These are phyloP conservation scores for Chaetorhynchus papuensis DNA, from an alignment of 2,113 vertebrate genomes.

Conservation along the genomic window DNA sequence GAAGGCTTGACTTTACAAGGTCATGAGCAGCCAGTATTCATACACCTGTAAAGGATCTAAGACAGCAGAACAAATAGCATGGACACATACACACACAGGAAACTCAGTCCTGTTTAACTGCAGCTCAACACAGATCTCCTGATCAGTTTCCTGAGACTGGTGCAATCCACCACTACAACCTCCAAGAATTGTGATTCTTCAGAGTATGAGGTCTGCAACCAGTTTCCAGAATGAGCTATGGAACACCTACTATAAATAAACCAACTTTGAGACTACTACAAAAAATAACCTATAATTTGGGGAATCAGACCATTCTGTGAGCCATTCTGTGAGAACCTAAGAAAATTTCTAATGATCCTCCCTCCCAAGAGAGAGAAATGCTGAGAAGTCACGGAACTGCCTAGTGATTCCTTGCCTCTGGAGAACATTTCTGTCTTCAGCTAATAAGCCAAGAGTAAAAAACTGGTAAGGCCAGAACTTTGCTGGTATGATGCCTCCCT, in stretches of 20 bases:
- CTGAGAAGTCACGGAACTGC: not conserved
- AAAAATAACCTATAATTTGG: not conserved
- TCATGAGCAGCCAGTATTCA: not conserved
- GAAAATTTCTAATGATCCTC: not conserved
- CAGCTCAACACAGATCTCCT: not conserved
- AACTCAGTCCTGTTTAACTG: not conserved
- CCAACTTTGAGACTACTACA: not conserved
- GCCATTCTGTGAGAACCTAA: not conserved
- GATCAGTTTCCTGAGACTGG: not conserved
- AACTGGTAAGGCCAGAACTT: not conserved
- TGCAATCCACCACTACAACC: not conserved
- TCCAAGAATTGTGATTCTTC: not conserved
- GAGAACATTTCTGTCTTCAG: not conserved
- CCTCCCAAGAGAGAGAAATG: not conserved
- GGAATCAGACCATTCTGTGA: not conserved
- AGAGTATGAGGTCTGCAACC: not conserved
- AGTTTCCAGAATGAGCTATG: not conserved
- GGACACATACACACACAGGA: not conserved
- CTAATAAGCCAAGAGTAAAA: not conserved
- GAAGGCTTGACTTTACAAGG: slow-evolving; percentile 11
- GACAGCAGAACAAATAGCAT: not conserved
- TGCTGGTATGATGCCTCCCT: not conserved
- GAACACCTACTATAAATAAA: not conserved
- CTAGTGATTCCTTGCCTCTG: not conserved
- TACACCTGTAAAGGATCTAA: not conserved